Percentiles rank a stretch among this genome's conserved stretches.
These are phyloP conservation scores for Platysteira castanea DNA, from an alignment of 2,113 vertebrate genomes.

Conservation along the genomic window DNA sequence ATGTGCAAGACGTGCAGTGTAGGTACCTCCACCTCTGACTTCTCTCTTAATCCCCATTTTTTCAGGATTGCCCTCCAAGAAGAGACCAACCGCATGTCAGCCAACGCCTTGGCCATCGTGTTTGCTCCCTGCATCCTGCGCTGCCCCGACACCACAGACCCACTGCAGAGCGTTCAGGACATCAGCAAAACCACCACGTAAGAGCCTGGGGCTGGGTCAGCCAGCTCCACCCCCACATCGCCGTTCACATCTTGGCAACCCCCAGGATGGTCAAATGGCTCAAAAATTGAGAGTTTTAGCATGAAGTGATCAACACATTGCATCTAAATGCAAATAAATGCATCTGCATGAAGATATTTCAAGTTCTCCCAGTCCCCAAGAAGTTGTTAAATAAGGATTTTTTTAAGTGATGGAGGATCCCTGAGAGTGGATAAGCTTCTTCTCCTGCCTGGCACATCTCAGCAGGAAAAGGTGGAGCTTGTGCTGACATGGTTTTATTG, in stretches of 20 bases:
- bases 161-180: conserved; percentile 94
- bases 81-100: conserved; percentile 97
- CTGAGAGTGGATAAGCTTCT: background rate
- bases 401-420: background rate
- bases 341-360: background rate
- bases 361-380: background rate
- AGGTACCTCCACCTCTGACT: background rate
- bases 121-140: conserved; percentile 98
- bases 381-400: background rate
- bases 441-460: background rate
- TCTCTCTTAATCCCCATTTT: background rate
- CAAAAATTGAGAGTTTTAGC: background rate
- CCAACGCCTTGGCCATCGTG: conserved; percentile 95
- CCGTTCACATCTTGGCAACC: background rate
- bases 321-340: background rate
- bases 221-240: background rate
- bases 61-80: conserved; percentile 91
- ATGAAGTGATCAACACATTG: background rate
- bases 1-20: background rate
- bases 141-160: conserved; percentile 91
- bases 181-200: conserved; percentile 98
- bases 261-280: background rate
- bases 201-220: background rate
- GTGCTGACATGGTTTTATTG: background rate
- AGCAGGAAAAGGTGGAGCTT: background rate